Conservation (phyloP, 1,140 invertebrate species). For the Magallana ariakensis region DNA sequence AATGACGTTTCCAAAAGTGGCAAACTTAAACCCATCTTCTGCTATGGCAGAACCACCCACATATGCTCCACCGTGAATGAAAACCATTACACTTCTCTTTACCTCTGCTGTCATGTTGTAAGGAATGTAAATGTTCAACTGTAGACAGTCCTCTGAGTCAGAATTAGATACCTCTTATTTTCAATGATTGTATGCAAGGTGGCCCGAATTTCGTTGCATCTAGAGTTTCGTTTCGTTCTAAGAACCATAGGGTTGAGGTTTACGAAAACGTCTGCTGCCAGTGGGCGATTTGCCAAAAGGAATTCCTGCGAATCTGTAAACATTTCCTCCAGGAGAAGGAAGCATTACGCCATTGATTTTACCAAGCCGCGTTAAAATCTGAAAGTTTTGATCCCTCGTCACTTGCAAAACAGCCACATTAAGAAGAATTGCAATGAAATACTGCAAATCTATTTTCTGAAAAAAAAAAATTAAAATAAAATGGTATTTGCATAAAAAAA, state of each 20-base stretch:
- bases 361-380: neutral
- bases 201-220: neutral
- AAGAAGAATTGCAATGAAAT: neutral
- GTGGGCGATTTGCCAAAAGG: constrained; percentile 20
- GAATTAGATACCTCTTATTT: neutral
- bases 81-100: constrained; percentile 44
- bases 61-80: constrained; percentile 49
- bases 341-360: neutral
- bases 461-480: neutral
- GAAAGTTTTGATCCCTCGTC: neutral
- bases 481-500: no score
- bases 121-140: constrained; percentile 49
- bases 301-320: constrained; percentile 11
- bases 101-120: neutral
- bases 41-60: constrained; percentile 83
- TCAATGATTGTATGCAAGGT: constrained; percentile 5
- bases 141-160: constrained; percentile 49
- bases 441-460: no score
- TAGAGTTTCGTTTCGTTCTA: constrained; percentile 18
- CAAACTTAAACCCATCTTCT: constrained; percentile 91
- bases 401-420: neutral
- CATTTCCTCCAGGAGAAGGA: neutral
- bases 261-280: constrained; percentile 9
- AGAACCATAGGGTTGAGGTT: constrained; percentile 1
- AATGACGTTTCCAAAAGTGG: constrained; percentile 80